Conservation (phyloP, 2,888 invertebrate species). For the Pemphredon lugubris region DNA sequence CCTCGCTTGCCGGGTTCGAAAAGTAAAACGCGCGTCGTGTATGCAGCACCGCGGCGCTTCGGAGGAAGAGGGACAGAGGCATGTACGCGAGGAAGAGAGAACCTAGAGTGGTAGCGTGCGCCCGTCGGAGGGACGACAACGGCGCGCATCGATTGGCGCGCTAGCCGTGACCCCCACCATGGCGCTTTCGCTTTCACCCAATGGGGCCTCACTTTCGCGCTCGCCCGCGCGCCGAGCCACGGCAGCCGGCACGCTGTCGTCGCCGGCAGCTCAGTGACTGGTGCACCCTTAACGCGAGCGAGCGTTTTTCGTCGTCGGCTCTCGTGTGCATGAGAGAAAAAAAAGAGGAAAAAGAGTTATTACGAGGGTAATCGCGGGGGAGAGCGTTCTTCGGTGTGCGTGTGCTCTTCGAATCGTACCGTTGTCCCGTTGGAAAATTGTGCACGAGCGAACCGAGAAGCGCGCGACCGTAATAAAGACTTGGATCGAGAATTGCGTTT, state of each 20-base stretch:
- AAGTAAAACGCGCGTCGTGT: conserved; percentile 64
- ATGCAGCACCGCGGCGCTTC: conserved; percentile 34
- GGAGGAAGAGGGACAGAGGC: conserved; percentile 8
- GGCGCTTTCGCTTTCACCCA: conserved; percentile 81
- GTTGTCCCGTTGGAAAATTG: conserved; percentile 3
- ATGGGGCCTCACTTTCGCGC: conserved; percentile 81
- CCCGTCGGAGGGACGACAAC: conserved; percentile 69
- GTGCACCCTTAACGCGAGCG: conserved; percentile 73
- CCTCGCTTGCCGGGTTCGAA: conserved; percentile 60
- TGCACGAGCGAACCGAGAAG: conserved; percentile 20
- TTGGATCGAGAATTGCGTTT: conserved; percentile 57
- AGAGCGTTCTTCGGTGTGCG: conserved; percentile 45
- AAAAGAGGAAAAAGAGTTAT: conserved; percentile 4
- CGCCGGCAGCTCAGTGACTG: conserved; percentile 73
- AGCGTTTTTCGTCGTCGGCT: conserved; percentile 64
- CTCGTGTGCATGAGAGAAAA: conserved; percentile 55
- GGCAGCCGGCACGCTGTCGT: conserved; percentile 71
- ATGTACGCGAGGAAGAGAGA: conserved; percentile 35
- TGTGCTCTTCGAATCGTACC: background rate
- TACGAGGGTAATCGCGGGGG: conserved; percentile 5
- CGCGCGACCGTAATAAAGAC: conserved; percentile 8
- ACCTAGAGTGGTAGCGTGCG: conserved; percentile 54
- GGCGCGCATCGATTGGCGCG: conserved; percentile 80
- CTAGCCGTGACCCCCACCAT: conserved; percentile 81
- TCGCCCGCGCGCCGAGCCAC: conserved; percentile 76